Evolutionary conservation across 2,113 vertebrate species (phyloP), one percentile per base, ranked within the genome.

Genomic region (Spilogale gracilis): DNA sequence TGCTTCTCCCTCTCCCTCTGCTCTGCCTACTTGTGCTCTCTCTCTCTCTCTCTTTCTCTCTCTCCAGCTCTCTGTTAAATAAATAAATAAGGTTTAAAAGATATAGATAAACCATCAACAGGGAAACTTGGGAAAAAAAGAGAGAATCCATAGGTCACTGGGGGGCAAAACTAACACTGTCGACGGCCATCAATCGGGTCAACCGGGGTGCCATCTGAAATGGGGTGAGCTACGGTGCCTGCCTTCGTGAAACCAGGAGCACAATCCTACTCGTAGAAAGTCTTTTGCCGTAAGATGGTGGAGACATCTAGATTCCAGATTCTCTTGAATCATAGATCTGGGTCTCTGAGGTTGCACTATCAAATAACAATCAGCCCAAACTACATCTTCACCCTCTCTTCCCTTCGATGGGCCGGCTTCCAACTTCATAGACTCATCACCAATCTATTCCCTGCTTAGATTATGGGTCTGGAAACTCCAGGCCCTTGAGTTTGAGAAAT

Each of bases 341-440:
- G 27, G 0, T 0, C 2, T 27, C n/a, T 5, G 12, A n/a, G 30
- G 23, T 14, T 3, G 32, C 3, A 20, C 81, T 45, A 20, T 32
- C 17, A 54, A 16, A 0, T 11, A 60, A 50, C 9, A 3, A 0
- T 2, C 4, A 1, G 4, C 21, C 8, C 1, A n/a, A 14, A 4
- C 65, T 16, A 45, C 6, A 20, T n/a, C 14, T 25, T 5, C 1
- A 2, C 4, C 54, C 16, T 91, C 1, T 4, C 5, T 5, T 6
- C 12, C 10, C 5, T 30, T 9, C 1, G 21, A 23, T 3, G 11
- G 23, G 1, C 0, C 0, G 2, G 32, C 20, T 45, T 4, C 1
- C 10, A 4, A 1, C 30, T 0, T 38, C 25, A 16, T 0, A 2
- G 0, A 0, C 6, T 18, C 38, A 10, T 3, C 16, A 0, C 43